phyloP scores from a whole-genome alignment of 2,797 vertebrate species.

The Sylvia borin region DNA sequence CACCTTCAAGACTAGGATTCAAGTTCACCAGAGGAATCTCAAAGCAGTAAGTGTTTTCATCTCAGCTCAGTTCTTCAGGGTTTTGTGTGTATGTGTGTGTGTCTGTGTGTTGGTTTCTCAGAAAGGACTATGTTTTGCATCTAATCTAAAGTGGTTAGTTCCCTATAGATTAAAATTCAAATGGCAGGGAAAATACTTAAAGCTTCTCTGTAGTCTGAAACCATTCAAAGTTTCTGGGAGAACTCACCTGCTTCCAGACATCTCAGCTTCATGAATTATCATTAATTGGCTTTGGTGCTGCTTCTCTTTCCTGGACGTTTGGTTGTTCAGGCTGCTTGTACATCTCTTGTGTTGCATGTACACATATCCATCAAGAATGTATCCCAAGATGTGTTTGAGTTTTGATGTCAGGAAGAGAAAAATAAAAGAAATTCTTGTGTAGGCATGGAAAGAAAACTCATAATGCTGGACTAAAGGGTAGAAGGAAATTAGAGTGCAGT shows the following conservation, averaged over 20 bases:
- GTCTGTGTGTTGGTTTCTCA: not conserved
- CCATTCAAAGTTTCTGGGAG: not conserved
- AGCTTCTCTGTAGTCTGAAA: not conserved
- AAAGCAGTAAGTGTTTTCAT: conserved; percentile 52
- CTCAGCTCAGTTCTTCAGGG: conserved; percentile 25
- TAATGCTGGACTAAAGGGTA: not conserved
- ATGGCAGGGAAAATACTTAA: not conserved
- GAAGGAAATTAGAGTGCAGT: not conserved
- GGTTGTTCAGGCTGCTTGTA: not conserved
- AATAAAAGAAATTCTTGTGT: not conserved
- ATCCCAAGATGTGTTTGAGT: not conserved
- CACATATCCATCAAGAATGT: not conserved
- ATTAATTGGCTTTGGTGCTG: not conserved
- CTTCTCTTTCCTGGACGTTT: not conserved
- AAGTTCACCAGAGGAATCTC: conserved; percentile 70
- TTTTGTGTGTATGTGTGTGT: not conserved
- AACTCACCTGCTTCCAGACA: not conserved
- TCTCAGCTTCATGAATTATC: not conserved
- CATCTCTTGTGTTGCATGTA: not conserved
- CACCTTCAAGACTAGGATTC: conserved; percentile 74
- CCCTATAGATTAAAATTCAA: conserved; percentile 11
- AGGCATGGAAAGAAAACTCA: not conserved
- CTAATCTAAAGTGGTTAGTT: conserved; percentile 60
- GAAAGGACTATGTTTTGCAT: conserved; percentile 42
- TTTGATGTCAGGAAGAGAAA: not conserved